Evolutionary conservation across 2,113 vertebrate species (phyloP).

Genomic region (Lophura nycthemera): DNA sequence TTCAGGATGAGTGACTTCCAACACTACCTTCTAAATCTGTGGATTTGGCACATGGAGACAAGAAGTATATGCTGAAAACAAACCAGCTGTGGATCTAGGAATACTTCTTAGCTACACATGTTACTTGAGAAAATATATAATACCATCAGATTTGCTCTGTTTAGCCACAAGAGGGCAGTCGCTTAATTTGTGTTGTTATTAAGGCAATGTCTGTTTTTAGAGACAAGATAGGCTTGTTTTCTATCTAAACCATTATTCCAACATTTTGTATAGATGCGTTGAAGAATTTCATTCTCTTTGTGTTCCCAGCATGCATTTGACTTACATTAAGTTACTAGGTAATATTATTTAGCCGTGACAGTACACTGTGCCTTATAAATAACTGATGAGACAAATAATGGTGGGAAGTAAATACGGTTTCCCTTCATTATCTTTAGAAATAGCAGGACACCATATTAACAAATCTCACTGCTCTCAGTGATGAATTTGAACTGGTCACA

Average conservation of each 20-base stretch:
- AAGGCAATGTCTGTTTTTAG: background rate
- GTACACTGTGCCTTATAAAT: background rate
- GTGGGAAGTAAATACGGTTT: background rate
- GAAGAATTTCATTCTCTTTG: background rate
- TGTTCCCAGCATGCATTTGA: slow-evolving; percentile 39
- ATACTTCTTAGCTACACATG: background rate
- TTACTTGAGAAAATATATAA: background rate
- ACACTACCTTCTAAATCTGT: background rate
- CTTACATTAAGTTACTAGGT: slow-evolving; percentile 8
- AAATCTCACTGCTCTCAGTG: background rate
- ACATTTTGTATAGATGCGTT: background rate
- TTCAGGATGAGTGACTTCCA: background rate
- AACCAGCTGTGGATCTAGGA: background rate
- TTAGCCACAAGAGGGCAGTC: slow-evolving; percentile 72
- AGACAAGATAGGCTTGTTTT: background rate
- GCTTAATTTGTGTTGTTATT: background rate
- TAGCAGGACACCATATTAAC: background rate
- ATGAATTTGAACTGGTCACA: slow-evolving; percentile 23
- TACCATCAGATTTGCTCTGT: background rate
- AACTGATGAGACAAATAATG: background rate
- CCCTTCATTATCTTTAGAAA: slow-evolving; percentile 9
- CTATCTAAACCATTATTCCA: background rate
- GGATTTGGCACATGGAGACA: background rate
- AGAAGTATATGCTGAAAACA: background rate
- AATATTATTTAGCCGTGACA: slow-evolving; percentile 22